These are phyloP conservation scores for Patella depressa DNA, from an alignment of 2,888 invertebrate genomes.

Conservation along the genomic window DNA sequence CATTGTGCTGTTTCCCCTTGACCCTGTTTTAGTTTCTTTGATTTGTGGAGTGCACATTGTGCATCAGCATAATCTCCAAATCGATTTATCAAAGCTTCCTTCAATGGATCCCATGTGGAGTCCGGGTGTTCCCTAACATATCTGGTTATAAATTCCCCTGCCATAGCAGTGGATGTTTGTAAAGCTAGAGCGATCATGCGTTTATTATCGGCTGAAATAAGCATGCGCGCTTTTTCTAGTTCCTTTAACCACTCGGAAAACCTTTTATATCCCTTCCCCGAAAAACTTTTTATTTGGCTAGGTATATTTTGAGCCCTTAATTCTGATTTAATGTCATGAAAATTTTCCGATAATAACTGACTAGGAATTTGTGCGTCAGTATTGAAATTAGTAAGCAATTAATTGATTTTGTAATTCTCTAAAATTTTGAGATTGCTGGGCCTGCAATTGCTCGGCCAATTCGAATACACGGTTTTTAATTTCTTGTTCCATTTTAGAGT, in stretches of 20 bases:
- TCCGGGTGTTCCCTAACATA: background rate
- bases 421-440: no score
- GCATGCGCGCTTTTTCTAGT: background rate
- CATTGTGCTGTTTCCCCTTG: no score
- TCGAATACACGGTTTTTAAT: no score
- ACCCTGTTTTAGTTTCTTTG: background rate
- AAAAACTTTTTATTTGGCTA: background rate
- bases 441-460: no score
- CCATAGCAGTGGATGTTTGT: background rate
- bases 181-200: background rate
- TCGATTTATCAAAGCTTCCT: background rate
- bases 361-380: no score
- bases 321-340: background rate
- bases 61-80: background rate
- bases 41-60: background rate
- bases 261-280: background rate
- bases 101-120: background rate
- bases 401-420: no score
- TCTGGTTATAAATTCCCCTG: background rate
- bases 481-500: no score
- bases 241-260: background rate
- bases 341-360: background rate
- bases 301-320: background rate
- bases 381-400: no score
- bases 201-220: background rate